A percentile compares a stretch with the other conserved stretches of the same genome.
phyloP scores from a whole-genome alignment of 2,797 vertebrate species.

The Chelidonichthys spinosus region DNA sequence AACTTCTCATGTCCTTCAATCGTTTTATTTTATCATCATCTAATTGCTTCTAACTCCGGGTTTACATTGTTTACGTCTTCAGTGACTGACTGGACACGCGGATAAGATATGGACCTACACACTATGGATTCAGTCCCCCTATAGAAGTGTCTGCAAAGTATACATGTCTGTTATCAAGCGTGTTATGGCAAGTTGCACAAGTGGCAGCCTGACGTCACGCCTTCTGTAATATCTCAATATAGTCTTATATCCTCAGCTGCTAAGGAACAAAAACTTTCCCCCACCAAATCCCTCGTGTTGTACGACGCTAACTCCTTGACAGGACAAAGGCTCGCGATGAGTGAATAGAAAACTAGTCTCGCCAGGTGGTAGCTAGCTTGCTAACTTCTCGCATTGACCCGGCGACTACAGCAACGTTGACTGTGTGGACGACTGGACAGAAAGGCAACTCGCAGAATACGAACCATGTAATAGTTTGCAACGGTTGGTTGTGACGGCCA shows the following conservation, averaged over 20 bases:
- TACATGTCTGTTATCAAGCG: conserved; percentile 32
- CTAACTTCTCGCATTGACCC: conserved; percentile 54
- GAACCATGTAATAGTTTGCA: too few relatives aligned
- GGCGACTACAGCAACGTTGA: conserved; percentile 8
- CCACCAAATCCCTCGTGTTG: conserved; percentile 50
- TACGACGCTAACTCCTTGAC: conserved; percentile 54
- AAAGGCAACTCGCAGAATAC: neutral
- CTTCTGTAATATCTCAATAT: neutral
- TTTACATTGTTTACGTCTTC: neutral
- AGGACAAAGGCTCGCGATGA: conserved; percentile 74
- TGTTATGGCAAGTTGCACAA: conserved; percentile 15
- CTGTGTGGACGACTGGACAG: neutral
- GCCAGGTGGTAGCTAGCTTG: conserved; percentile 74
- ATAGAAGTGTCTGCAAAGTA: conserved; percentile 8
- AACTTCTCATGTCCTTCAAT: neutral
- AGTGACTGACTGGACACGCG: neutral
- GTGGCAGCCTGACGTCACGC: neutral
- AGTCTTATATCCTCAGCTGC: neutral
- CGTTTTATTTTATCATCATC: neutral
- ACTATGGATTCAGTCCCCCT: neutral
- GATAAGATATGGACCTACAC: conserved; percentile 18
- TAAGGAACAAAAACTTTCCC: conserved; percentile 12
- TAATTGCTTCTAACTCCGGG: neutral
- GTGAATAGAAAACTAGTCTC: conserved; percentile 64
- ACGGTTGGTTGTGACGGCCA: neutral